A percentile compares a stretch with the other conserved stretches of the same genome.
Conservation (phyloP, 2,888 invertebrate species). For the Carterocephalus palaemon region DNA sequence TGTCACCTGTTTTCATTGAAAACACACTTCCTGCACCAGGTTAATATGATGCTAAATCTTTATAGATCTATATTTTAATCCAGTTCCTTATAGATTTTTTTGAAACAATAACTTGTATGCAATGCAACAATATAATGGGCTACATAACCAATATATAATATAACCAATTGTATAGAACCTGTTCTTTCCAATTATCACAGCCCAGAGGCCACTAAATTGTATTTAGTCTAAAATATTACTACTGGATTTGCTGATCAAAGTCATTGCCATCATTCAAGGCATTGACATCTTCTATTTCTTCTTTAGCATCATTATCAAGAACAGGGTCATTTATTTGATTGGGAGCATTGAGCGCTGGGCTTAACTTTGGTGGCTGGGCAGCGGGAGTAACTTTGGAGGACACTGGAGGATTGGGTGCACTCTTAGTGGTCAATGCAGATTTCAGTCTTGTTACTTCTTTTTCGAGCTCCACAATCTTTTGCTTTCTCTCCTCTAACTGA, state of each 20-base stretch:
- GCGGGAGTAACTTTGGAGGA: slow-evolving; percentile 63
- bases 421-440: slow-evolving; percentile 57
- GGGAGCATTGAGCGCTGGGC: slow-evolving; percentile 55
- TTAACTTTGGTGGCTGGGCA: slow-evolving; percentile 60
- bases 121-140: too few relatives aligned
- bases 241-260: slow-evolving; percentile 58
- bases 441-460: slow-evolving; percentile 61
- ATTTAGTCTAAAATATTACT: slow-evolving; percentile 13
- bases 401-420: slow-evolving; percentile 48
- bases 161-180: too few relatives aligned
- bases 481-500: slow-evolving; percentile 60
- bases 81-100: too few relatives aligned
- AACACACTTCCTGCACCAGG: too few relatives aligned
- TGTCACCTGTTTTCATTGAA: too few relatives aligned
- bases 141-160: too few relatives aligned
- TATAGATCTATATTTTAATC: too few relatives aligned
- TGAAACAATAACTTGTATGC: too few relatives aligned
- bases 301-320: slow-evolving; percentile 70
- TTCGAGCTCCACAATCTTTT: slow-evolving; percentile 62
- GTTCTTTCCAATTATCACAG: neutral
- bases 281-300: slow-evolving; percentile 71
- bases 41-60: too few relatives aligned
- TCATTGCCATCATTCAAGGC: slow-evolving; percentile 60
- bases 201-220: neutral
- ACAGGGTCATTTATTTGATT: slow-evolving; percentile 62